Conservation (phyloP, 2,888 invertebrate species). For the Leptinotarsa haldemani region DNA sequence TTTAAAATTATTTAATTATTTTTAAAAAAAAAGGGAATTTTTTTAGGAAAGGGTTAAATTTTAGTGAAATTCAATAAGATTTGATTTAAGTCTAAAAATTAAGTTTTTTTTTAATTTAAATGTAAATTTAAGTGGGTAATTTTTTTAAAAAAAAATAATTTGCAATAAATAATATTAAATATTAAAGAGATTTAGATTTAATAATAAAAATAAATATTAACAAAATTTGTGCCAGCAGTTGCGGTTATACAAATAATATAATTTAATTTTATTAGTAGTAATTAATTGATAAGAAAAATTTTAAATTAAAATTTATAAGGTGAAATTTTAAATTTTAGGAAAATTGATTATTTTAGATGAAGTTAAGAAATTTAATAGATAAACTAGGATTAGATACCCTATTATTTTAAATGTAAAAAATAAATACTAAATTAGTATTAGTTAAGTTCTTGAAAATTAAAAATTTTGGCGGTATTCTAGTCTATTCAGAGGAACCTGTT, state of each 20-base stretch:
- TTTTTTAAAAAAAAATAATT: conserved; percentile 26
- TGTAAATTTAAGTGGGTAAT: conserved; percentile 68
- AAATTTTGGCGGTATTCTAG: conserved; percentile 78
- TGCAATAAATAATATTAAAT: conserved; percentile 69
- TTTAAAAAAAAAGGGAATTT: too few relatives aligned
- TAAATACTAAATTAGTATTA: conserved; percentile 70
- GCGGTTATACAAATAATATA: conserved; percentile 75
- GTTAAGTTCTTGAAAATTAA: conserved; percentile 75
- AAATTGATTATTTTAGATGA: conserved; percentile 62
- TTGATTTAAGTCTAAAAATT: conserved; percentile 68
- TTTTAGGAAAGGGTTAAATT: too few relatives aligned
- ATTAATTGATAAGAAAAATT: conserved; percentile 61
- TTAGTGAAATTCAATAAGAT: too few relatives aligned
- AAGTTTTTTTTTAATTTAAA: conserved; percentile 70
- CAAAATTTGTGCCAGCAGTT: conserved; percentile 78
- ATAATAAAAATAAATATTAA: conserved; percentile 71
- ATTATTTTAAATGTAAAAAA: conserved; percentile 70
- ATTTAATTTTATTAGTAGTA: conserved; percentile 58
- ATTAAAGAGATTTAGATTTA: conserved; percentile 74
- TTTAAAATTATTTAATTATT: too few relatives aligned
- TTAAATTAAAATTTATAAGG: conserved; percentile 67
- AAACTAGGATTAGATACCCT: conserved; percentile 80
- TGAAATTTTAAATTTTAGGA: conserved; percentile 71
- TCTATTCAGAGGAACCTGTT: conserved; percentile 78
- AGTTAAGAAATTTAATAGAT: conserved; percentile 64